Base-by-base conservation (phyloP, 2,888 invertebrate genomes). In the Alcis repandata region DNA sequence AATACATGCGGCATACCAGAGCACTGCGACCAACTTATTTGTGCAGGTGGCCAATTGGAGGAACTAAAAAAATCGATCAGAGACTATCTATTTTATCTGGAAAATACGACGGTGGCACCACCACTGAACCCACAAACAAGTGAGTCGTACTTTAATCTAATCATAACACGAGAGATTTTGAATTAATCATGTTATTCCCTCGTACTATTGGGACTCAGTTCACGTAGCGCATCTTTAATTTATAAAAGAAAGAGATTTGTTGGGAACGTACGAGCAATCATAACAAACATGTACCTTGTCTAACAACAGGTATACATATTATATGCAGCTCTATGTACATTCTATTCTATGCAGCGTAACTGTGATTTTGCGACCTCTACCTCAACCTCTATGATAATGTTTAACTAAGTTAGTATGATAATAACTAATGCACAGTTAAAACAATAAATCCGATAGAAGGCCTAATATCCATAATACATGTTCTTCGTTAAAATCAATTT, bases 131-230 rank as follows among this genome's bases (percentile, higher is more conserved):
- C 8, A 9, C 32, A 27, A 15, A 48, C 27, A 27, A 10, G 48
- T 48, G 6, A n/a, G 32, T 27, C 27, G 48, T 15, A 15, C 13
- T 48, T 48, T 66, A 68, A 69, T 67, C 69, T 71, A 68, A 69
- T 71, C 71, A 73, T 69, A 73, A 71, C 70, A 72, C 69, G 73
- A 70, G 75, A 76, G 74, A 79, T 82, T 82, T 77, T 82, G 79
- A 82, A 82, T 80, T 79, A 80, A 82, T 82, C 70, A 82, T 80
- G 75, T 79, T 77, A 79, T 77, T 75, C 56, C 71, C 69, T 59
- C 70, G 45, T 72, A 66, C 54, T 73, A 71, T 67, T 75, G 61
- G 54, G 56, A 69, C 65, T 51, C 71, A 60, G 74, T 73, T 71
- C 70, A 76, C 71, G 73, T 72, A 70, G 52, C 67, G 49, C 61